Conservation (phyloP, 1,140 invertebrate species). For the Lepidotrigona ventralis region DNA sequence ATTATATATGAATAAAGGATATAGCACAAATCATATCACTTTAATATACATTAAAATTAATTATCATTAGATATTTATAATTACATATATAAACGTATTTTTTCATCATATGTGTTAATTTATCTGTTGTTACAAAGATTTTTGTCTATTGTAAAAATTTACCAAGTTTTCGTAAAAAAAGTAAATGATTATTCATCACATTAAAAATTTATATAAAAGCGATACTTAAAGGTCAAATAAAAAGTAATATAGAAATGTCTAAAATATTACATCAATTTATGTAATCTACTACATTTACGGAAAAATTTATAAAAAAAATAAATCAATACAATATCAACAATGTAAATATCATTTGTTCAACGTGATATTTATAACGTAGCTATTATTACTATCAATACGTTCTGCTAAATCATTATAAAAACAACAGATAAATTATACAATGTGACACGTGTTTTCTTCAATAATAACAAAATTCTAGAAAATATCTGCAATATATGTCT, state of each 20-base stretch:
- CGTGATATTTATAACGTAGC: conserved; percentile 5
- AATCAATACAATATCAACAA: neutral
- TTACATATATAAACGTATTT: neutral
- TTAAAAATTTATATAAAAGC: neutral
- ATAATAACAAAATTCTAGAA: neutral
- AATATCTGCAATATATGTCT: neutral
- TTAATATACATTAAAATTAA: conserved; percentile 36
- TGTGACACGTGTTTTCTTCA: conserved; percentile 43
- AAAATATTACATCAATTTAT: conserved; percentile 1
- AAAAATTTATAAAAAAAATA: neutral
- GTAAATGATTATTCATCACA: neutral
- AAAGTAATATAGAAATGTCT: neutral
- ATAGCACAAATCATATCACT: conserved; percentile 9
- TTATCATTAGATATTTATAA: conserved; percentile 8
- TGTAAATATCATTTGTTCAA: conserved; percentile 24
- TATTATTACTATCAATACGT: conserved; percentile 26
- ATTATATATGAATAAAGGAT: conserved; percentile 16
- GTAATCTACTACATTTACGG: neutral
- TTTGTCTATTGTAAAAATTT: neutral
- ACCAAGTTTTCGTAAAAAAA: neutral
- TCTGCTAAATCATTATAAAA: conserved; percentile 49
- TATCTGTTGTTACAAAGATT: neutral
- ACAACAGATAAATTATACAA: conserved; percentile 52
- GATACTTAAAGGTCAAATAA: neutral
- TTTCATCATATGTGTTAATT: neutral